A percentile compares a stretch with the other conserved stretches of the same genome.
These are phyloP conservation scores for Atherinosoma microstoma DNA, from an alignment of 2,797 vertebrate species.

Conservation along the genomic window DNA sequence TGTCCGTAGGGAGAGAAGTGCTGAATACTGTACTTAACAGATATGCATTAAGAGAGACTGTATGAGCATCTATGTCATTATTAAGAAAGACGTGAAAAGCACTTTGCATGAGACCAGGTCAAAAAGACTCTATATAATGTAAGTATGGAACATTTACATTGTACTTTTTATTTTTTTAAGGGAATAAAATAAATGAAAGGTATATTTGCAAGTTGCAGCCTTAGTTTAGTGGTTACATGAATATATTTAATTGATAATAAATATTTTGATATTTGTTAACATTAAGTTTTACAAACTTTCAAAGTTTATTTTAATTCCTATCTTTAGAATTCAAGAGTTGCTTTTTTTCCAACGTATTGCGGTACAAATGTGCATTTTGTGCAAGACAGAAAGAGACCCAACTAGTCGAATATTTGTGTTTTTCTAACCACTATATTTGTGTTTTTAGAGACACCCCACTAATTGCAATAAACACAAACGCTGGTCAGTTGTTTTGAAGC, in stretches of 20 bases:
- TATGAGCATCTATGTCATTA: no score
- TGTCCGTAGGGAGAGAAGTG: neutral
- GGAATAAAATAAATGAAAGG: neutral
- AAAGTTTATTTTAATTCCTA: neutral
- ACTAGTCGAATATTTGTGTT: neutral
- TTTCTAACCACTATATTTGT: neutral
- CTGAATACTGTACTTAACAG: neutral
- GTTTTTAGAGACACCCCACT: neutral
- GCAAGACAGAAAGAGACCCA: neutral
- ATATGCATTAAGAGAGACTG: neutral
- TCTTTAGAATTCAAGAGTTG: neutral
- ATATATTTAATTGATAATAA: neutral
- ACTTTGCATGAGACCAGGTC: no score
- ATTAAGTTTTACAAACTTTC: neutral
- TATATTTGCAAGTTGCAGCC: neutral
- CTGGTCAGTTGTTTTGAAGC: neutral
- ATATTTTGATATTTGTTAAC: neutral
- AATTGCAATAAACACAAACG: neutral
- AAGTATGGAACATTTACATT: no score
- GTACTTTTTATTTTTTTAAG: no score
- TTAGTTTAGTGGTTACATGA: neutral
- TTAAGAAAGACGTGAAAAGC: no score
- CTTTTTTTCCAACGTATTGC: neutral
- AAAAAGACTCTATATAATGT: no score
- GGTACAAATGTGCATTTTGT: neutral